Conservation (phyloP, 2,888 invertebrate species). For the Epistrophella euchroma region DNA sequence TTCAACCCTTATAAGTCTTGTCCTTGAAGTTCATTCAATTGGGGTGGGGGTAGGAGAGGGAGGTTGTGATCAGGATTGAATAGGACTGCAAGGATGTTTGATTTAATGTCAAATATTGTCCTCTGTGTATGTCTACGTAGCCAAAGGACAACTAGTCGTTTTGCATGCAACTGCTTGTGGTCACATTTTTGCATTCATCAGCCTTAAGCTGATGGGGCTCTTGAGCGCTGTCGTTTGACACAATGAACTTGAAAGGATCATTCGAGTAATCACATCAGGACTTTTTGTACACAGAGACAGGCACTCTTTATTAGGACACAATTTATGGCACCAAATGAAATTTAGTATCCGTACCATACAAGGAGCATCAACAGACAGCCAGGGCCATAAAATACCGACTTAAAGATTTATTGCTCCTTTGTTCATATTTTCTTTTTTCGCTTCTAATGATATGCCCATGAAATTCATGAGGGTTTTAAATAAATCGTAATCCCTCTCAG, state of each 20-base stretch:
- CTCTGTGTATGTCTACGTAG: background rate
- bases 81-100: background rate
- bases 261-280: slow-evolving; percentile 48
- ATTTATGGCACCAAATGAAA: slow-evolving; percentile 52
- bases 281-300: slow-evolving; percentile 14
- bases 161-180: slow-evolving; percentile 50
- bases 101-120: slow-evolving; percentile 61
- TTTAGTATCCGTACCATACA: slow-evolving; percentile 22
- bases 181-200: slow-evolving; percentile 61
- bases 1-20: slow-evolving; percentile 28
- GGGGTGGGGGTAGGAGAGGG: background rate
- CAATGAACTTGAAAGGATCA: slow-evolving; percentile 73
- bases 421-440: slow-evolving; percentile 49
- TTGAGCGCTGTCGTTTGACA: slow-evolving; percentile 39
- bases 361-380: slow-evolving; percentile 14
- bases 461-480: slow-evolving; percentile 65
- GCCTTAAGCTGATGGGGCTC: slow-evolving; percentile 21
- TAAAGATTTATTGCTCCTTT: slow-evolving; percentile 64
- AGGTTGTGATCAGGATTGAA: background rate
- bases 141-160: slow-evolving; percentile 47
- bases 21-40: slow-evolving; percentile 47
- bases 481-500: slow-evolving; percentile 69
- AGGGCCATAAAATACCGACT: slow-evolving; percentile 65
- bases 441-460: slow-evolving; percentile 63
- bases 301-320: slow-evolving; percentile 54